Conservation (phyloP, 2,113 vertebrate genomes). For the Gopherus evgoodei region DNA sequence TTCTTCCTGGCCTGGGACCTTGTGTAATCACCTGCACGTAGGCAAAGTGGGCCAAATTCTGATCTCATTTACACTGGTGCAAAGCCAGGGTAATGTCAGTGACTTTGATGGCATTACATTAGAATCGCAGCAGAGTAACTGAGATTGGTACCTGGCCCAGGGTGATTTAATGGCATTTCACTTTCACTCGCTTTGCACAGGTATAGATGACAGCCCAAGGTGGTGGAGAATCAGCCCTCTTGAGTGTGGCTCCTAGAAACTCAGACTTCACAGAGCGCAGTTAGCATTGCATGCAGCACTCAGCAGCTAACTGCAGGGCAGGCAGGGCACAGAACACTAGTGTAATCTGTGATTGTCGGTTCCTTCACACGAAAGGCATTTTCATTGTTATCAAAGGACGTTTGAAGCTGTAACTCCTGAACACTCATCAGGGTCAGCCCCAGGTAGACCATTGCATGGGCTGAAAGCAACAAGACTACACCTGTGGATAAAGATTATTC, state of each 20-base stretch:
- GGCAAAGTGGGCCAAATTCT: neutral
- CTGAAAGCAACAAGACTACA: neutral
- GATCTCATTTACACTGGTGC: neutral
- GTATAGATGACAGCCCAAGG: neutral
- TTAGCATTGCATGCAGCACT: fast-evolving
- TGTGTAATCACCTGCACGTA: neutral
- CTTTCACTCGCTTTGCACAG: neutral
- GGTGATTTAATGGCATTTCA: too few relatives aligned
- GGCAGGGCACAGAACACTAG: neutral
- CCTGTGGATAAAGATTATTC: neutral
- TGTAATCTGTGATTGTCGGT: neutral
- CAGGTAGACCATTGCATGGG: neutral
- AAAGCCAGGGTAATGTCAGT: neutral
- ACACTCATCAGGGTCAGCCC: neutral
- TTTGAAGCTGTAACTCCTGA: neutral
- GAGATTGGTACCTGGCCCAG: neutral
- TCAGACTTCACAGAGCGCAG: neutral
- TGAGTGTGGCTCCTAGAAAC: neutral
- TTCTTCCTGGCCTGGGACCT: neutral
- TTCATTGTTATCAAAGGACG: neutral
- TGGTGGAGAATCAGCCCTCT: neutral
- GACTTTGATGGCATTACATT: neutral
- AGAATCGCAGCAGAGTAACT: neutral
- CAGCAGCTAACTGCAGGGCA: neutral
- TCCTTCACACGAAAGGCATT: neutral